Percentiles rank a stretch among this genome's conserved stretches.
Conservation (phyloP, 2,888 invertebrate species). For the Chrysopilus asiliformis region DNA sequence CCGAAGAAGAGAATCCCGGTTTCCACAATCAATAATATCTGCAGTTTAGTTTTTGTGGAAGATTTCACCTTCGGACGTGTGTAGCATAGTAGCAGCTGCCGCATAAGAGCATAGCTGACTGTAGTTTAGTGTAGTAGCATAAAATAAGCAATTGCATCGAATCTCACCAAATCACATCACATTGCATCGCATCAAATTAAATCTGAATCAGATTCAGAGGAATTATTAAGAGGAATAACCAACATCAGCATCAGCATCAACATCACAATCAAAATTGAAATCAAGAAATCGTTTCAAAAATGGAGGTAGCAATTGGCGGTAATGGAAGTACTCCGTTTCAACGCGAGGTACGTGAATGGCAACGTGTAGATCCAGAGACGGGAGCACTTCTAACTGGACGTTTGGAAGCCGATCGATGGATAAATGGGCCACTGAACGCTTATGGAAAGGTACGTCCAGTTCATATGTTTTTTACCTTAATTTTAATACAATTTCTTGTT, state of each 20-base stretch:
- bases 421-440: slow-evolving; percentile 35
- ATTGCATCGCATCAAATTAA: too few relatives aligned
- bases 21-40: too few relatives aligned
- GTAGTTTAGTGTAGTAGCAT: too few relatives aligned
- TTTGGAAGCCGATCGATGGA: slow-evolving; percentile 37
- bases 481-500: not conserved
- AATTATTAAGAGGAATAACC: not conserved
- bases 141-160: too few relatives aligned
- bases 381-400: slow-evolving; percentile 36
- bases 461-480: not conserved
- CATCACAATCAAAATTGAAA: not conserved
- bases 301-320: slow-evolving; percentile 22
- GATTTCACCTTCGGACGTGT: too few relatives aligned
- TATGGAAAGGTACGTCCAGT: slow-evolving; percentile 35
- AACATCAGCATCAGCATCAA: not conserved
- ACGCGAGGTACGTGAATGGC: slow-evolving; percentile 37
- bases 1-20: too few relatives aligned
- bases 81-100: too few relatives aligned
- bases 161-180: too few relatives aligned
- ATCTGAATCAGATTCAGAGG: not conserved
- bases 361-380: slow-evolving; percentile 36
- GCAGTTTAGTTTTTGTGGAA: too few relatives aligned
- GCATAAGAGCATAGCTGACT: too few relatives aligned
- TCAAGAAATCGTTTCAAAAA: slow-evolving; percentile 5
- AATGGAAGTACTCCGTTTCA: slow-evolving; percentile 33